Conservation (phyloP, 2,113 vertebrate species). For the Eupsittula cactorum region DNA sequence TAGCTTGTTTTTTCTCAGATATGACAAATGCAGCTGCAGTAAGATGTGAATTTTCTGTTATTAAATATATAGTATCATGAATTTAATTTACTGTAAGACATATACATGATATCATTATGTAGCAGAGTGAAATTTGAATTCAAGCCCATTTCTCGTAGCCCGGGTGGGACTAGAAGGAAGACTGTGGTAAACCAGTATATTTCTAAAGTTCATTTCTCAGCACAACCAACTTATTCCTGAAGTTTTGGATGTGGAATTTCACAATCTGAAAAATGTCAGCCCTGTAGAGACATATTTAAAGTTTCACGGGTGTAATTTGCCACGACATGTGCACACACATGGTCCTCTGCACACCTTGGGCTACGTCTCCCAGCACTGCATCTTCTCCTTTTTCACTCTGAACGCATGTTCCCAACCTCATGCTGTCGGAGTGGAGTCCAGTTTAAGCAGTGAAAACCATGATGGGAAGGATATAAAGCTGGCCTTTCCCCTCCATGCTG, state of each 20-base stretch:
- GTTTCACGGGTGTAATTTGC: slow-evolving; percentile 26
- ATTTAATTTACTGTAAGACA: slow-evolving; percentile 65
- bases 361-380: background rate
- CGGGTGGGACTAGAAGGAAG: background rate
- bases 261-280: background rate
- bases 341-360: background rate
- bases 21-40: slow-evolving; percentile 77
- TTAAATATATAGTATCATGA: slow-evolving; percentile 62
- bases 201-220: slow-evolving; percentile 27
- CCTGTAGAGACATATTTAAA: slow-evolving; percentile 29
- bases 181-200: background rate
- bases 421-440: accelerated
- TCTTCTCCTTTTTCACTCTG: background rate
- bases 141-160: background rate
- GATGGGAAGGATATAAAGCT: background rate
- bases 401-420: accelerated
- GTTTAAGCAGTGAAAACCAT: accelerated
- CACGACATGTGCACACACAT: background rate
- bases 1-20: slow-evolving; percentile 68
- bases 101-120: background rate
- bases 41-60: slow-evolving; percentile 71
- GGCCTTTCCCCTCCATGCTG: accelerated
- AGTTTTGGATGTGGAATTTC: background rate
- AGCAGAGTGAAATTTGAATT: background rate
- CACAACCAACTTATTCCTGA: background rate